Base-by-base conservation (phyloP, 2,113 vertebrate genomes). In the Benitochromis conjunctus region DNA sequence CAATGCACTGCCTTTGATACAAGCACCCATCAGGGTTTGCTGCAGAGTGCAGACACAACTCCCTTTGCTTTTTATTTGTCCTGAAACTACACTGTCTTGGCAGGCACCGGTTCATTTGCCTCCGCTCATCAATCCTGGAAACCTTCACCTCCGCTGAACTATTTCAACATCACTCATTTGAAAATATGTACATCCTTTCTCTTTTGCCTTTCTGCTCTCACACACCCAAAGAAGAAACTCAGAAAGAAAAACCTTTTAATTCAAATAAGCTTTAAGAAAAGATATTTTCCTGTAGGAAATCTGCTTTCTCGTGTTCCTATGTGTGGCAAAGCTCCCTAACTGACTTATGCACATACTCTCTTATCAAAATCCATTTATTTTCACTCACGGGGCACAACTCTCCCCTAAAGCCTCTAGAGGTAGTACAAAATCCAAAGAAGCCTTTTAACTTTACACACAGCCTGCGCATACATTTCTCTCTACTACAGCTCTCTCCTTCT, bases 301-400 rank as follows among this genome's bases (percentile, higher is more conserved):
- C 53, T 82, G 77, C 58, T 83, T 83, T 86, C 34, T 43, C 56
- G 80, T 81, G 80, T 87, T 86, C 80, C 24, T 79, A 82, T 90
- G 31, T 79, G 78, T 79, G 79, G 36, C 79, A 81, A 55, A 85
- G 86, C 91, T 76, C 84, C 83, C 88, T 14, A 82, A 89, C 81
- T 86, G 62, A 46, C 83, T 53, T 82, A 87, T 64, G 60, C 76
- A 80, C 76, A 83, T 69, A 81, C 55, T 11, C 46, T 66, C 80
- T 85, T 89, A 87, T 91, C 84, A 89, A 92, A 93, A 93, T 84
- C 89, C 69, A 90, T 94, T 91, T 93, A 89, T 90, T 89, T 83
- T 84, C 82, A 76, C 80, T 86, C 87, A 89, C 14, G 6, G 81
- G 88, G 86, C 85, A 82, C 62, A 76, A 34, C 46, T 56, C 85